Percentiles rank a stretch among this genome's conserved stretches.
These are phyloP conservation scores for Avahi laniger DNA, from an alignment of 2,797 vertebrate species.

Conservation along the genomic window DNA sequence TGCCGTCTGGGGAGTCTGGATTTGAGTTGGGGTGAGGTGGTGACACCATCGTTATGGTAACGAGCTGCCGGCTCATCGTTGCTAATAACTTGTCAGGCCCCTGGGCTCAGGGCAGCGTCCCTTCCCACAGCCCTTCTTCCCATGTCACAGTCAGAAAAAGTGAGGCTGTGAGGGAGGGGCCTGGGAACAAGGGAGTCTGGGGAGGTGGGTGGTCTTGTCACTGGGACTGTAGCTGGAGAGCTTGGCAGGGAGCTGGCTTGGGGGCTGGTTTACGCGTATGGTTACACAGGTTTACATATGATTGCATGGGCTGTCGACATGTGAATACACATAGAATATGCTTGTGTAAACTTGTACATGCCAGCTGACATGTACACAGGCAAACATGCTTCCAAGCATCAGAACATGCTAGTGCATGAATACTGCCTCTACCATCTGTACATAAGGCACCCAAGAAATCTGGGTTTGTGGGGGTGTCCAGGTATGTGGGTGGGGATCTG, in stretches of 20 bases:
- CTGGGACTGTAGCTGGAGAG: background rate
- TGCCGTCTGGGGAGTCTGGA: constrained; percentile 79
- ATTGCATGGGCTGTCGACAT: background rate
- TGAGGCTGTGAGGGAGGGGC: constrained; percentile 56
- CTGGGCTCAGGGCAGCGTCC: constrained; percentile 46
- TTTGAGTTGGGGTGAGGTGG: constrained; percentile 75
- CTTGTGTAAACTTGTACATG: constrained; percentile 31
- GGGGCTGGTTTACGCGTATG: background rate
- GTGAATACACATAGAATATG: background rate
- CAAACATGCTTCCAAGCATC: constrained; percentile 51
- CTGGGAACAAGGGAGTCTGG: background rate
- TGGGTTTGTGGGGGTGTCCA: constrained; percentile 80
- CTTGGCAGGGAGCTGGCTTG: background rate
- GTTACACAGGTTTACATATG: constrained; percentile 19
- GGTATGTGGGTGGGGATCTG: constrained; percentile 76
- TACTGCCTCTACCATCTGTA: constrained; percentile 66
- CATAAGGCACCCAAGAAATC: constrained; percentile 75
- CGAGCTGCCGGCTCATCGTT: constrained; percentile 75
- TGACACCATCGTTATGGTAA: constrained; percentile 76
- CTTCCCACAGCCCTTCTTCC: constrained; percentile 61
- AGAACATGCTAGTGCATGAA: constrained; percentile 60
- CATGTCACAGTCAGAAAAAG: constrained; percentile 74
- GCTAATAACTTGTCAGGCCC: constrained; percentile 77
- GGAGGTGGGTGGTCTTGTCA: background rate
- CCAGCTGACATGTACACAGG: constrained; percentile 39